Evolutionary conservation across 2,113 vertebrate genomes (phyloP).

Genomic region (Piprites chloris): DNA sequence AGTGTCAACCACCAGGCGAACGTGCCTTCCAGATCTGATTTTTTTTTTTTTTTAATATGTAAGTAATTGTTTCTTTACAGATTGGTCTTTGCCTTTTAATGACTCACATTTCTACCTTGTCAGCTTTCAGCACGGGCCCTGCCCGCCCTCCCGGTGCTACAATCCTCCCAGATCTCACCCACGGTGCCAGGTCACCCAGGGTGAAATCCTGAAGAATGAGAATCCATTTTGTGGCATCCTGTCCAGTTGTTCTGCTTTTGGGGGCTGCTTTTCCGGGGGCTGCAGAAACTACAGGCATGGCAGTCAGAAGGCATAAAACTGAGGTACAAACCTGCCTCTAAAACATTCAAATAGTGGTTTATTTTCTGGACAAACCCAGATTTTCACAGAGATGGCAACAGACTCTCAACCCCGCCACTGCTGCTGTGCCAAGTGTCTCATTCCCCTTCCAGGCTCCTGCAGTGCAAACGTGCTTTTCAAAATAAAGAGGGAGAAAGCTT

Average conservation of each 20-base stretch:
- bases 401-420: background rate
- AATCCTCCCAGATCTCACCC: conserved; percentile 39
- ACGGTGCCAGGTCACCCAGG: conserved; percentile 40
- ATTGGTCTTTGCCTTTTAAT: conserved; percentile 36
- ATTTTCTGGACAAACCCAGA: background rate
- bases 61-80: conserved; percentile 50
- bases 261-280: background rate
- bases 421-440: background rate
- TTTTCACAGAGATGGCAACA: background rate
- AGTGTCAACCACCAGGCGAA: conserved; percentile 36
- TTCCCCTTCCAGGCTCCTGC: background rate
- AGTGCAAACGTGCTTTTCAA: background rate
- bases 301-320: background rate
- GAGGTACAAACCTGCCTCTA: background rate
- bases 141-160: conserved; percentile 37
- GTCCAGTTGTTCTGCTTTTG: background rate
- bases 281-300: fast-evolving
- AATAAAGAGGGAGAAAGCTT: background rate
- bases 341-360: background rate
- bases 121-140: conserved; percentile 48
- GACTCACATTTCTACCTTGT: conserved; percentile 47
- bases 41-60: background rate
- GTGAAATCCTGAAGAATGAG: background rate
- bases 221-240: background rate
- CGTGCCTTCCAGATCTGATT: conserved; percentile 46